phyloP scores from a whole-genome alignment of 2,113 vertebrate genomes.

The Hypocryptadius cinnamomeus region DNA sequence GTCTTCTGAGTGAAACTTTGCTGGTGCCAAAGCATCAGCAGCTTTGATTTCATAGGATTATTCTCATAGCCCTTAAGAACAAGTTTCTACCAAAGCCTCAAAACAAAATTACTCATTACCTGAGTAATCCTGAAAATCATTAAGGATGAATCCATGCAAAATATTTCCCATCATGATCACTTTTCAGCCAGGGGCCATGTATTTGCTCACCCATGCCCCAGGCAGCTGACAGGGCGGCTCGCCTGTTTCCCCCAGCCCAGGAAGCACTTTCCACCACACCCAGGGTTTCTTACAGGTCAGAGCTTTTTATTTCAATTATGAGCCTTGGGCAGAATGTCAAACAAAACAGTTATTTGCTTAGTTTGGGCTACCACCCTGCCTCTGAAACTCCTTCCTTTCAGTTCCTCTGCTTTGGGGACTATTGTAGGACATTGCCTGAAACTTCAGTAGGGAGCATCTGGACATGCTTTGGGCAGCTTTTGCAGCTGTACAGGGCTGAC shows the following conservation, averaged over 20 bases:
- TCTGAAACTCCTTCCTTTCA: not conserved
- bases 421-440: not conserved
- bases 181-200: not conserved
- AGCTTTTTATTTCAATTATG: conserved; percentile 16
- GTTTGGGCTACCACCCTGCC: conserved; percentile 2
- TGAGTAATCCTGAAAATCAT: not conserved
- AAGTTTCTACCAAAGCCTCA: not conserved
- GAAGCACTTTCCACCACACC: conserved; percentile 43
- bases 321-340: conserved; percentile 45
- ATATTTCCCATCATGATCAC: not conserved
- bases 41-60: not conserved
- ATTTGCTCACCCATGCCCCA: not conserved
- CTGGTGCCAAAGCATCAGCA: not conserved
- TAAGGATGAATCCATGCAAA: not conserved
- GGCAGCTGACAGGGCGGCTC: not conserved
- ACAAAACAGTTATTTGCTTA: conserved; percentile 36
- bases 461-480: not conserved
- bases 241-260: not conserved
- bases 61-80: not conserved
- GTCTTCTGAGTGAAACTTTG: not conserved
- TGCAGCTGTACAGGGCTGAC: not conserved
- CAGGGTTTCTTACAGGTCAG: conserved; percentile 36
- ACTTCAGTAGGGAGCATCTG: not conserved
- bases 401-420: not conserved
- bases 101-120: not conserved